Percentiles rank a stretch among this genome's conserved stretches.
Evolutionary conservation across 2,797 vertebrate species (phyloP).

Genomic region (Phaenicophaeus curvirostris): DNA sequence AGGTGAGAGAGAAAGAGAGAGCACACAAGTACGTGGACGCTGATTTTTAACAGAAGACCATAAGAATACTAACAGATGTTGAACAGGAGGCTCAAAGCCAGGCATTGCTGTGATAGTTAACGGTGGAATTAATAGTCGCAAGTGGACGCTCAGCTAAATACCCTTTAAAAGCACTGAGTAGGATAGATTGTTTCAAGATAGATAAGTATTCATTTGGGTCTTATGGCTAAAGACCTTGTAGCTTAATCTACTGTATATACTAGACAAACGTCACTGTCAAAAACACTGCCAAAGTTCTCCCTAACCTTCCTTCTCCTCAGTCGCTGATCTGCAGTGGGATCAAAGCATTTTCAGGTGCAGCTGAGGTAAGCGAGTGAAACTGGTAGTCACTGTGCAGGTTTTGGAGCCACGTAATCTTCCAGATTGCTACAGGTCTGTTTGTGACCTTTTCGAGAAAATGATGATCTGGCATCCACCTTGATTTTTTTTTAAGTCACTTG

Average conservation of each 20-base stretch:
- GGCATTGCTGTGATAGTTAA: background rate
- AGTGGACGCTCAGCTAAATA: background rate
- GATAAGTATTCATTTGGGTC: background rate
- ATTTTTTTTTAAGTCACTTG: background rate
- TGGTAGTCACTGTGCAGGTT: background rate
- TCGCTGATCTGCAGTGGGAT: conserved; percentile 6
- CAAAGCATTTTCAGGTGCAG: background rate
- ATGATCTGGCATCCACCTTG: background rate
- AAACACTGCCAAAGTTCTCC: background rate
- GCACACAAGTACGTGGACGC: background rate
- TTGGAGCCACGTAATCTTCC: background rate
- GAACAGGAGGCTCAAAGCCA: background rate
- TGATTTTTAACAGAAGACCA: background rate
- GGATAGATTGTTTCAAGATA: background rate
- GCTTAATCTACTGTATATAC: background rate
- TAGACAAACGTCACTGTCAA: background rate
- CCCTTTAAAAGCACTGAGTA: background rate
- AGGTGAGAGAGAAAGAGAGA: background rate
- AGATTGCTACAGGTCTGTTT: background rate
- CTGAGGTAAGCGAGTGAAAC: background rate
- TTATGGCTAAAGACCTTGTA: background rate
- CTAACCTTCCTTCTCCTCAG: background rate
- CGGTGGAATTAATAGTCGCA: background rate
- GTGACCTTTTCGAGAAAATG: background rate
- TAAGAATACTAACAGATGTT: background rate